Base-by-base conservation (phyloP, 1,140 invertebrate genomes). In the Ectropis grisescens region DNA sequence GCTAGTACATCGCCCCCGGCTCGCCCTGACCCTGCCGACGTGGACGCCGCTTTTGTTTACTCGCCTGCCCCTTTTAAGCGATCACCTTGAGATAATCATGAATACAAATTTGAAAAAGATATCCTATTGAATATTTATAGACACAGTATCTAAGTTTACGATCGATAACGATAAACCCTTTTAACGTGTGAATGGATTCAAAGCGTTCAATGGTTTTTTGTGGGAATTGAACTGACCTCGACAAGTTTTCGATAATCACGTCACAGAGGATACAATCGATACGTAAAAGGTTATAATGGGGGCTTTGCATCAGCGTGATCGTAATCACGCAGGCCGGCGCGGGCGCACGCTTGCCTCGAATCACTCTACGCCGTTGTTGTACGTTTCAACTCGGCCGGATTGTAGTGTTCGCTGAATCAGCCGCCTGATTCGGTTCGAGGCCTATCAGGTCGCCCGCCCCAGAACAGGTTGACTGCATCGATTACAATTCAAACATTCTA, bases 391-490 rank as follows among this genome's bases (percentile, higher is more conserved):
- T 49, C 52, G 37, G 57, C 47, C 48, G 50, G 51, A 53, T 54
- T 46, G 47, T 41, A 48, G 33, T 35, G 47, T 55, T 59, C 47
- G 47, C 35, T 50, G 56, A 58, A 49, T 54, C 46, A 38, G 51
- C 49, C 55, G 56, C 53, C 52, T 59, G 62, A 71, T 68, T 68
- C 54, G 65, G 58, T 72, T 68, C 60, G 66, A 64, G 62, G 65
- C 70, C 47, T 60, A 42, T 47, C 49, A 47, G 59, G 55, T 65
- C 49, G 47, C 42, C 33, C 43, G 44, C 48, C 59, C 24, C n/a
- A 58, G 52, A 49, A 34, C 43, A 34, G 39, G 37, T 36, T 36
- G 39, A n/a, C n/a, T n/a, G n/a, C n/a, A n/a, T n/a, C n/a, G n/a
- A n/a, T n/a, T n/a, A n/a, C n/a, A n/a, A n/a, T n/a, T n/a, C n/a